A percentile compares a stretch with the other conserved stretches of the same genome.
phyloP scores from a whole-genome alignment of 2,797 vertebrate genomes.

The Semotilus atromaculatus region DNA sequence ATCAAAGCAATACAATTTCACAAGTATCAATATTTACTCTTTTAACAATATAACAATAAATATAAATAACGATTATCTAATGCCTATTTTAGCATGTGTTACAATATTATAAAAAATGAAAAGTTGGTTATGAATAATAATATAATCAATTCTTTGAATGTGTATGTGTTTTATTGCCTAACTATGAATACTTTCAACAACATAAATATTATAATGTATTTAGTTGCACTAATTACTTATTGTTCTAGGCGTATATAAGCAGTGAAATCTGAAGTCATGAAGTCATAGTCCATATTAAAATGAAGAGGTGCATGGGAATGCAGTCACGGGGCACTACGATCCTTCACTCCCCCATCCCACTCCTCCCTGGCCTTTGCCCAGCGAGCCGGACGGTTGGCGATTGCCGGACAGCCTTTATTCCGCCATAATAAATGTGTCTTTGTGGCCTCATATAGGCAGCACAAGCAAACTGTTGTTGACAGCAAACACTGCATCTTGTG shows the following conservation, averaged over 20 bases:
- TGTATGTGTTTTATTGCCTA: background rate
- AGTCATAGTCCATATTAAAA: background rate
- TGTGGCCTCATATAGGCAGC: slow-evolving; percentile 62
- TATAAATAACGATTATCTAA: background rate
- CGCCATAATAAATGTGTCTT: slow-evolving; percentile 67
- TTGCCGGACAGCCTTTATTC: slow-evolving; percentile 49
- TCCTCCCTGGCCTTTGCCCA: slow-evolving; percentile 39
- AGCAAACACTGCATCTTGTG: slow-evolving; percentile 52
- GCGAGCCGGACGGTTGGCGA: slow-evolving; percentile 42
- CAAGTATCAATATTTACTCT: background rate
- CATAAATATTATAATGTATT: background rate
- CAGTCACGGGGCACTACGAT: slow-evolving; percentile 38
- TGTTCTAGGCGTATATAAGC: background rate
- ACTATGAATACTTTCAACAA: background rate
- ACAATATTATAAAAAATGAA: background rate
- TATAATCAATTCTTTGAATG: background rate
- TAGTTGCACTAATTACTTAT: background rate
- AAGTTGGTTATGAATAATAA: background rate
- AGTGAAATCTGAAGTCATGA: background rate
- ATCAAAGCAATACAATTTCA: background rate
- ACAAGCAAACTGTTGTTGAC: slow-evolving; percentile 65
- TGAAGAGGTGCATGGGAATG: slow-evolving; percentile 29
- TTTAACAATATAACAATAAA: background rate
- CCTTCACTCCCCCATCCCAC: slow-evolving; percentile 40
- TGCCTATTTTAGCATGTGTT: no score